Evolutionary conservation across 2,113 vertebrate genomes (phyloP), one percentile per base, ranked within the genome.

Genomic region (Otus sunia): DNA sequence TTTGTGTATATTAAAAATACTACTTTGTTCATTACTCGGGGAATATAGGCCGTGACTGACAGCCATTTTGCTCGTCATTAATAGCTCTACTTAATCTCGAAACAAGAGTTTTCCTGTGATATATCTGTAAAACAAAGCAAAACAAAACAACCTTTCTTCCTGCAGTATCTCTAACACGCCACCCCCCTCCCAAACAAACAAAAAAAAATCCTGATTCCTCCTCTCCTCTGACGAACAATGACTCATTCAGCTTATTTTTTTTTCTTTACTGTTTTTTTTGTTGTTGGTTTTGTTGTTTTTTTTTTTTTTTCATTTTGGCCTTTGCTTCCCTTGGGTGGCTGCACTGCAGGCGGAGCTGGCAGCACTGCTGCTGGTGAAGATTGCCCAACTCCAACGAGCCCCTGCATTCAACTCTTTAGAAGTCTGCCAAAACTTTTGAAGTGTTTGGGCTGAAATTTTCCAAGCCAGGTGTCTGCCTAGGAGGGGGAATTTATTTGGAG

Each of bases 101-200:
- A 77, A 78, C 76, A 75, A 60, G 89, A 64, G 66, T 87, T 78
- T 92, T 90, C 90, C 96, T 93, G 93, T 83, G 81, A 41, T 50
- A 43, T 8, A 56, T 49, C 92, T 92, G 50, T 90, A 82, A 93
- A 95, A 85, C 88, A 93, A 95, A 93, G 77, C 78, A 76, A 93
- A 96, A 87, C 94, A 96, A 86, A 96, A 50, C 66, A 73, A 82
- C 58, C 77, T 75, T 91, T 92, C 74, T 93, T 91, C 80, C 81
- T 60, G 25, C 80, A 73, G 67, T 49, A 27, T 86, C 88, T 92
- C 34, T 37, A 76, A 22, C 2, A 8, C 11, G 1, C 91, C 86
- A 75, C 77, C 84, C 84, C 73, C 85, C 88, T 77, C 69, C 86
- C 64, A 72, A 87, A 67, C 67, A 83, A 90, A 69, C 78, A 86